phyloP scores from a whole-genome alignment of 2,888 invertebrate species.

The Drosophila vallismaia region DNA sequence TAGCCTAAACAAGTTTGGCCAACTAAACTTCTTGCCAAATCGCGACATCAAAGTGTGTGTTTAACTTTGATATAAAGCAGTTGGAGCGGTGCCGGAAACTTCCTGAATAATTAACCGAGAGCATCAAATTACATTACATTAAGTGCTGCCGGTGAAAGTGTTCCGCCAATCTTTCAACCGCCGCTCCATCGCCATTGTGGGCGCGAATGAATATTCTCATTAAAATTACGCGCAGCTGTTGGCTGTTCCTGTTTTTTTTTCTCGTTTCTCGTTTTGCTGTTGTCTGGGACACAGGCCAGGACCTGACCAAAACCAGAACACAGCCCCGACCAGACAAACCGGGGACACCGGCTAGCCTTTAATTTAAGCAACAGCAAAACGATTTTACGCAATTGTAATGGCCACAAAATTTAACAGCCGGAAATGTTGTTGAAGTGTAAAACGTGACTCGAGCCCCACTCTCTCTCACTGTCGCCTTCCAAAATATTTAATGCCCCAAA shows the following conservation, averaged over 20 bases:
- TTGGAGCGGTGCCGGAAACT: conserved; percentile 34
- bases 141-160: conserved; percentile 56
- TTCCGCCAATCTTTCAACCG: conserved; percentile 63
- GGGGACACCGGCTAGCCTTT: conserved; percentile 41
- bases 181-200: conserved; percentile 65
- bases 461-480: conserved; percentile 11
- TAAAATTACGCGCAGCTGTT: conserved; percentile 71
- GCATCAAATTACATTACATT: conserved; percentile 73
- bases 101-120: conserved; percentile 69
- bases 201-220: conserved; percentile 73
- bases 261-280: conserved; percentile 1
- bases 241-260: conserved; percentile 4
- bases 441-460: conserved; percentile 51
- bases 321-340: conserved; percentile 11
- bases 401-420: conserved; percentile 63
- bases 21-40: conserved; percentile 25
- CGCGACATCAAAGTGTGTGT: conserved; percentile 35
- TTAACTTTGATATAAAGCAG: conserved; percentile 33
- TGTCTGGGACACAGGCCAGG: conserved; percentile 14
- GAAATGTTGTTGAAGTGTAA: conserved; percentile 70
- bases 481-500: conserved; percentile 56
- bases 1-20: conserved; percentile 16
- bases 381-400: conserved; percentile 71
- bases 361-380: conserved; percentile 60
- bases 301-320: conserved; percentile 21